Conservation (phyloP, 2,888 invertebrate genomes). For the Drosophila histrio region DNA sequence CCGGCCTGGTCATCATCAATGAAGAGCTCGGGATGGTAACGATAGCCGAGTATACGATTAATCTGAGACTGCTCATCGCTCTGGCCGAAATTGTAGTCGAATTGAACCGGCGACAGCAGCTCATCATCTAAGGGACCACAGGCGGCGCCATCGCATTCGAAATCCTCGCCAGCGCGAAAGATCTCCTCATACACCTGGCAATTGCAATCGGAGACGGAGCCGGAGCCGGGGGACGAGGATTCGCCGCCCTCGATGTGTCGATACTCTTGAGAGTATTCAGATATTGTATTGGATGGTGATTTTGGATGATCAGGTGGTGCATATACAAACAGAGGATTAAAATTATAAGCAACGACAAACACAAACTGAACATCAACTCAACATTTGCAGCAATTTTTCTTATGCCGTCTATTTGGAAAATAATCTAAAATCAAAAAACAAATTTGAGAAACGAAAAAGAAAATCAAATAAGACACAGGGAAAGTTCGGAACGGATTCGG, state of each 20-base stretch:
- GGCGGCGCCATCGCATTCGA: constrained; percentile 61
- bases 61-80: constrained; percentile 70
- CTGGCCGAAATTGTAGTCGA: constrained; percentile 59
- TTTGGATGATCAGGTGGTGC: constrained; percentile 18
- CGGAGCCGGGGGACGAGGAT: constrained; percentile 36
- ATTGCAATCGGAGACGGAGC: constrained; percentile 57
- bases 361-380: constrained; percentile 46
- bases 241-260: constrained; percentile 80
- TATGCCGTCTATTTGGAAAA: constrained; percentile 82
- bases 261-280: constrained; percentile 57
- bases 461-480: constrained; percentile 26
- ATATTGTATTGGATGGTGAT: background rate
- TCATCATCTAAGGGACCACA: background rate
- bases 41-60: constrained; percentile 79
- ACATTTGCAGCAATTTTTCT: constrained; percentile 80
- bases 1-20: constrained; percentile 80
- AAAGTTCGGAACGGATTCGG: background rate
- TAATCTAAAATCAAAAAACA: constrained; percentile 76
- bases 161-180: constrained; percentile 69
- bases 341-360: constrained; percentile 54
- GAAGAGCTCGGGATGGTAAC: constrained; percentile 75
- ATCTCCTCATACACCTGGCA: constrained; percentile 64
- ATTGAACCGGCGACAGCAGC: too few relatives aligned
- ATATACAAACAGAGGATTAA: constrained; percentile 51
- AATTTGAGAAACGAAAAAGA: constrained; percentile 20